Base-by-base conservation (phyloP, 1,140 invertebrate species). In the Cydia splendana region DNA sequence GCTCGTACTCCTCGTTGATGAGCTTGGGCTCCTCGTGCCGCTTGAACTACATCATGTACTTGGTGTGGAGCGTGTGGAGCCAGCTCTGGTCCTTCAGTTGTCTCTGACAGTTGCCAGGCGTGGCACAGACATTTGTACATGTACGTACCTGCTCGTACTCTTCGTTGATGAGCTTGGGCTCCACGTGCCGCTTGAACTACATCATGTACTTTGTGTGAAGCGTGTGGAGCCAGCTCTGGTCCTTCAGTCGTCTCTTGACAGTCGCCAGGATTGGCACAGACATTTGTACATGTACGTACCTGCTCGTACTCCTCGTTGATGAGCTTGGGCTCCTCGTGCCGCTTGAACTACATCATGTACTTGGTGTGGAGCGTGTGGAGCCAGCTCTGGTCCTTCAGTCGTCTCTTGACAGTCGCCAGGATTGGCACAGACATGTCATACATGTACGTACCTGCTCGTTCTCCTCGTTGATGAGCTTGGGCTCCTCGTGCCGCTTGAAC, bases 21-120 rank as follows among this genome's bases (percentile, higher is more conserved):
- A 99, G 97, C 95, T 99, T 99, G 73, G 99, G 99, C 94, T 99
- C 99, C 94, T 99, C 99, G 89, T 99, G 99, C 89, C 99, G 95
- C 93, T 99, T 99, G 95, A 99, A 99, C 99, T 99, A 99, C 98
- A 99, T 99, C 98, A 99, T 99, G 92, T 99, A 99, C 93, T 99
- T 99, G 65, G 99, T 99, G 94, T 99, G 99, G 94, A 99, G n/a
- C n/a, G n/a, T n/a, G n/a, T n/a, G n/a, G n/a, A n/a, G n/a, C 99
- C 99, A 99, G 86, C 98, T 99, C 94, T 99, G 98, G 94, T 99
- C 99, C 94, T 99, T 99, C 77, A 99, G 95, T 83, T 38, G 34
- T 7, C 34, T 38, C 34, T 7, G 7, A 38, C 34, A 38, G 34
- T 38, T 6, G 34, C 34, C 34, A 38, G 34, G 34, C 6, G 34